Base-by-base conservation (phyloP, 2,888 invertebrate genomes). In the Cheilosia scutellata region DNA sequence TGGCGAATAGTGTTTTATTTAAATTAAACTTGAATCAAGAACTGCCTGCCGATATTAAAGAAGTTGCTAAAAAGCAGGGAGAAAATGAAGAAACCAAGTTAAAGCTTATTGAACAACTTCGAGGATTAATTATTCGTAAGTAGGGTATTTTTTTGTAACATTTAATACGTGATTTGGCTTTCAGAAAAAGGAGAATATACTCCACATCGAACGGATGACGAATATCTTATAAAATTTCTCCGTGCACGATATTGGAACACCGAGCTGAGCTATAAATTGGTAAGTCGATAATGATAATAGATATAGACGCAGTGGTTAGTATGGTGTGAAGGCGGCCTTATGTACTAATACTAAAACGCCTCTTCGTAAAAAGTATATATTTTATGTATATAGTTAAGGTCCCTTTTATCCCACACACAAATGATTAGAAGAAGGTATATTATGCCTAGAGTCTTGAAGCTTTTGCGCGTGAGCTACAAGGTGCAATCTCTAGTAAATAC, bases 151-250 rank as follows among this genome's bases (percentile, higher is more conserved):
- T 1, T 20, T 51, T 71, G 57, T n/a, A 33, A 60, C 0, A 37
- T 70, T 1, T 37, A 9, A 33, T 37, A 37, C n/a, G 6, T 3
- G n/a, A 16, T 70, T 78, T 87, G 11, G 87, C 87, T 93, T 94
- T 70, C 93, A 96, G 97, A 96, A 90, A 94, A 94, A 82, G 96
- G 96, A 42, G 96, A 96, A 89, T 96, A 95, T 90, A 94, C 93
- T 63, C 96, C 96, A 4, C 95, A 96, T 88, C 94, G 96, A 76
- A 95, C 95, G 92, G 97, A 97, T 91, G 96, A 97, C 89, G 94
- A 94, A 27, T 96, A 95, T 90, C 92, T 97, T 74, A 92, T 96
- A 63, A 94, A 95, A 90, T 97, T 96, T 90, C 93, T 97, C 80
- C 94, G 97, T 87, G 95, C 96, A 2, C 94, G 96, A 88, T 94